Evolutionary conservation across 2,888 invertebrate species (phyloP), one percentile per base, ranked within the genome.

Genomic region (Tenthredo scrophulariae): DNA sequence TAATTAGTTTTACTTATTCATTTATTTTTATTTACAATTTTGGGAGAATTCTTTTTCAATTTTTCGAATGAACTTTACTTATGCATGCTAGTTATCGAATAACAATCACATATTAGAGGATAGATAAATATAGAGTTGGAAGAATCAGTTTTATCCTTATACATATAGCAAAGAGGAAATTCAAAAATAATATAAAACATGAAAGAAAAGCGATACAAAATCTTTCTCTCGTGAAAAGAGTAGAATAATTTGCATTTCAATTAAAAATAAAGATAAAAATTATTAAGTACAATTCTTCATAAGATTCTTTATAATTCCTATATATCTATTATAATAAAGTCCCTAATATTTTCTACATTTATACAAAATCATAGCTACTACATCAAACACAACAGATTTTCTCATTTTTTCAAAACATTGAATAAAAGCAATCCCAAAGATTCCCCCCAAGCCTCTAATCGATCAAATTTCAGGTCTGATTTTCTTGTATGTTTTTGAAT

Each of bases 401-500:
- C 26, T 62, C 6, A 54, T 54, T 62, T 22, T 26, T 9, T 62
- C 22, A 62, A 26, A 62, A 62, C 9, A 10, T 26, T 62, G n/a
- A 26, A 62, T 26, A 62, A 62, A n/a, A 50, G 6, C n/a, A 26
- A 26, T 26, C 26, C 10, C 10, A 10, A 26, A 22, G 10, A 70
- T 33, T 70, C 7, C 22, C 7, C 10, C 4, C n/a, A 43, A 43
- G 22, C n/a, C 15, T 40, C 40, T 72, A 43, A 5, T 50, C 50
- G 7, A 6, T n/a, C 29, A 9, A 50, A 77, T 37, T 40, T 80
- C 79, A 80, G 6, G 79, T 83, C 83, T 83, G 50, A 46, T 83
- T 83, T 70, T 83, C 83, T 33, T 46, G 26, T 29, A 67, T n/a
- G 46, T 46, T 83, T 43, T 83, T 83, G 9, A 70, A 83, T 70